Percentiles rank a stretch among this genome's conserved stretches.
These are phyloP conservation scores for Phylloscopus collybita DNA, from an alignment of 2,797 vertebrate species.

Conservation along the genomic window DNA sequence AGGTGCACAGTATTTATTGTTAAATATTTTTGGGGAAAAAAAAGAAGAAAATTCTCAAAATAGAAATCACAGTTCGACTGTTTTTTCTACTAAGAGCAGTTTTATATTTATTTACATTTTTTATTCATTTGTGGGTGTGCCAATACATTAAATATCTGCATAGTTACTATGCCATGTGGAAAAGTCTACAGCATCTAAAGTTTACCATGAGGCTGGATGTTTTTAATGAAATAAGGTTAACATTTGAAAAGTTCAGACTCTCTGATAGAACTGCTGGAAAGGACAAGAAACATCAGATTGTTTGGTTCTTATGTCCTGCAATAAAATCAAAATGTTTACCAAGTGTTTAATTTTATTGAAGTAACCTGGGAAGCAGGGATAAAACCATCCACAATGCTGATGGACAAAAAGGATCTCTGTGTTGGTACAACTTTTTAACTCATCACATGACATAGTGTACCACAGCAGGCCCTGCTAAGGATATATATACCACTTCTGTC, in stretches of 20 bases:
- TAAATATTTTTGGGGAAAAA: not conserved
- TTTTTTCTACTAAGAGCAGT: not conserved
- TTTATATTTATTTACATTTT: conserved; percentile 39
- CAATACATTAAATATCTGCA: not conserved
- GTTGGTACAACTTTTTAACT: not conserved
- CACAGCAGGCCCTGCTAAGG: not conserved
- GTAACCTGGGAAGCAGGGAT: not conserved
- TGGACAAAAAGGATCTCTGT: not conserved
- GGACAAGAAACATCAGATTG: not conserved
- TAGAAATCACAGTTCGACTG: not conserved
- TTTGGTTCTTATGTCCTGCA: not conserved
- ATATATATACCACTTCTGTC: accelerated
- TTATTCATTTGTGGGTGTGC: not conserved
- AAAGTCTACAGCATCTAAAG: not conserved
- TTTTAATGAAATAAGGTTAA: not conserved
- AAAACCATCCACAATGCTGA: not conserved
- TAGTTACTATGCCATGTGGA: not conserved
- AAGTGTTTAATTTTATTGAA: not conserved
- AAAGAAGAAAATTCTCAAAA: not conserved
- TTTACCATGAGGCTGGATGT: conserved; percentile 5
- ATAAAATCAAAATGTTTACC: not conserved
- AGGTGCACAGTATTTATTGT: not conserved
- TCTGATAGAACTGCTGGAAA: not conserved
- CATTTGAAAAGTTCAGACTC: not conserved
- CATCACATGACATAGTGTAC: not conserved